Evolutionary conservation across 2,113 vertebrate genomes (phyloP).

Genomic region (Erythrolamprus reginae): DNA sequence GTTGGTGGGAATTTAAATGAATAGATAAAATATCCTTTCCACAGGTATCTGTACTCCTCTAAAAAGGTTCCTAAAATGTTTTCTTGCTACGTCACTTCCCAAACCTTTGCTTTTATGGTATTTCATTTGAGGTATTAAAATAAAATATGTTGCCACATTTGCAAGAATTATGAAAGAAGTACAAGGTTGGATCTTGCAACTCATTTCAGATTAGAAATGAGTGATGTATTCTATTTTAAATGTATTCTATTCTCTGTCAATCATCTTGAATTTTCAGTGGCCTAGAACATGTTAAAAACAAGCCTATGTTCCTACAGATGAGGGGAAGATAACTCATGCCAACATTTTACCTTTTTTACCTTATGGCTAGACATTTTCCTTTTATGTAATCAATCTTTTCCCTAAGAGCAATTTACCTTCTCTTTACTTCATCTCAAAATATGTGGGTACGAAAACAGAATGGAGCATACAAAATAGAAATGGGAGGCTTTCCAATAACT

Average conservation of each 20-base stretch:
- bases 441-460: neutral
- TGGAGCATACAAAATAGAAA: conserved; percentile 30
- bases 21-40: neutral
- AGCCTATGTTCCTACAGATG: neutral
- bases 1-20: neutral
- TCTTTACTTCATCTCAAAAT: neutral
- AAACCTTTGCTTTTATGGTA: neutral
- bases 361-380: neutral
- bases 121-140: neutral
- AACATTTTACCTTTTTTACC: neutral
- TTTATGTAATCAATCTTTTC: neutral
- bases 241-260: neutral
- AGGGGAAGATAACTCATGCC: neutral
- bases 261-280: neutral
- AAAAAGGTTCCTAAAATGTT: neutral
- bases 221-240: no score
- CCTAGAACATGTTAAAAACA: neutral
- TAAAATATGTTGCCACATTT: neutral
- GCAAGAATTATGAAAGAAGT: neutral
- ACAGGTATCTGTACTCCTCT: neutral
- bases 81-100: neutral
- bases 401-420: neutral
- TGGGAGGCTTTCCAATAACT: conserved; percentile 9
- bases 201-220: neutral
- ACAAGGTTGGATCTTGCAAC: neutral